phyloP scores from a whole-genome alignment of 2,888 invertebrate species.

The Synergus laeviventris region DNA sequence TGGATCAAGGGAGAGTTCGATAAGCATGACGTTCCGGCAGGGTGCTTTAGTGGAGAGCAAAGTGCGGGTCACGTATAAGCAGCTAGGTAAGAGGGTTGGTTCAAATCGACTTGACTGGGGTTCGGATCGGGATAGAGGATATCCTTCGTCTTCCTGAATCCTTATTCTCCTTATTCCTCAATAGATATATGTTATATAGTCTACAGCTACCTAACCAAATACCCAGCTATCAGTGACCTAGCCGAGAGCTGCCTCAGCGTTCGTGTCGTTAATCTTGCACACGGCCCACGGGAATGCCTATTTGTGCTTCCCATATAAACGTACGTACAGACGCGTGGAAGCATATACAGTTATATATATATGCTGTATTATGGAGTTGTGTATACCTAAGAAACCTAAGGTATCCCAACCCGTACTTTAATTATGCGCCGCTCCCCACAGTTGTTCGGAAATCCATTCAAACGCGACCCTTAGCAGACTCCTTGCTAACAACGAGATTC shows the following conservation, averaged over 20 bases:
- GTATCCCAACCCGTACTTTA: slow-evolving; percentile 16
- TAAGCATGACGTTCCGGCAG: slow-evolving; percentile 35
- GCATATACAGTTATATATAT: neutral
- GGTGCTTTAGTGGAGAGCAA: slow-evolving; percentile 6
- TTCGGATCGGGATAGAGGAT: neutral
- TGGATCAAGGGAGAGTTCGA: slow-evolving; percentile 39
- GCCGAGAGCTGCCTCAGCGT: slow-evolving; percentile 41
- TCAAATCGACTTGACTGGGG: slow-evolving; percentile 21
- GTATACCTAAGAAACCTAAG: slow-evolving; percentile 28
- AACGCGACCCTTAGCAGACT: slow-evolving; percentile 29
- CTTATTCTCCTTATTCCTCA: slow-evolving; percentile 3
- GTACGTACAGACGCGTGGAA: slow-evolving; percentile 23
- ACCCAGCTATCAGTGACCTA: slow-evolving; percentile 25
- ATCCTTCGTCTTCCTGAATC: slow-evolving; percentile 12
- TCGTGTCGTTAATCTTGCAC: slow-evolving; percentile 43
- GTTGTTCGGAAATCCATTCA: slow-evolving; percentile 29
- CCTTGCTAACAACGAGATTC: slow-evolving; percentile 24
- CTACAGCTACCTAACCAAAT: slow-evolving; percentile 1
- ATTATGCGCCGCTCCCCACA: slow-evolving; percentile 20
- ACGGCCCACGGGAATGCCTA: slow-evolving; percentile 43
- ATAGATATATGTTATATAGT: neutral
- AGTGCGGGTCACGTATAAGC: slow-evolving; percentile 38
- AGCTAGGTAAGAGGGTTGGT: slow-evolving; percentile 29
- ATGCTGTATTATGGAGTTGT: slow-evolving; percentile 14
- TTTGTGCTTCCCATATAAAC: slow-evolving; percentile 44